A percentile compares a stretch with the other conserved stretches of the same genome.
Conservation (phyloP, 2,113 vertebrate species). For the Chionodraco myersi region DNA sequence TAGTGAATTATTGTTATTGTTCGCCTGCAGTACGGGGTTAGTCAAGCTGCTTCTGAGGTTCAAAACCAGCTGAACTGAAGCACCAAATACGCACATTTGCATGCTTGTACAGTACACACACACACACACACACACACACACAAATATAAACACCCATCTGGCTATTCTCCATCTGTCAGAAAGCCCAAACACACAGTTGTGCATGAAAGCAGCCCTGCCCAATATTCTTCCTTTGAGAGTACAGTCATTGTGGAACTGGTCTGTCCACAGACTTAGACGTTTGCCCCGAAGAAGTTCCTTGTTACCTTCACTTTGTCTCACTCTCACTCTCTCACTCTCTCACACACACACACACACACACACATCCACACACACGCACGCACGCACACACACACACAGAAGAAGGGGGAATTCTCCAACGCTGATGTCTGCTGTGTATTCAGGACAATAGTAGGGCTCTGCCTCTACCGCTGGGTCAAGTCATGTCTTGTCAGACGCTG, state of each 20-base stretch:
- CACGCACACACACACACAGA: neutral
- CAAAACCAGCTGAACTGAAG: slow-evolving; percentile 33
- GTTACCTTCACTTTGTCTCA: slow-evolving; percentile 32
- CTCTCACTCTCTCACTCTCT: too few relatives aligned
- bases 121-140: neutral
- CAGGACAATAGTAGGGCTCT: slow-evolving; percentile 67
- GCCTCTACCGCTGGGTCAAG: slow-evolving; percentile 68
- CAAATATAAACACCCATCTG: slow-evolving; percentile 49
- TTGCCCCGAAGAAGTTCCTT: slow-evolving; percentile 9
- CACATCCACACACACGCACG: neutral
- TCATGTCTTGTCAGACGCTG: slow-evolving; percentile 77
- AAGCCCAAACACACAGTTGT: slow-evolving; percentile 53
- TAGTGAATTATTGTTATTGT: neutral
- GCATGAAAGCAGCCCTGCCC: slow-evolving; percentile 51
- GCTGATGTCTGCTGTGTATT: slow-evolving; percentile 57
- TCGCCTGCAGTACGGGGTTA: too few relatives aligned
- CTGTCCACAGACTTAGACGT: slow-evolving; percentile 1
- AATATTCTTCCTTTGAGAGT: slow-evolving; percentile 51
- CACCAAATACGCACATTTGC: slow-evolving; percentile 35
- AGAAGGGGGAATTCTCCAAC: slow-evolving; percentile 46
- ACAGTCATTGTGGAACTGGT: slow-evolving; percentile 45
- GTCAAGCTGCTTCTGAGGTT: slow-evolving; percentile 30
- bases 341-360: neutral
- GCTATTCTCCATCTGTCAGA: slow-evolving; percentile 62
- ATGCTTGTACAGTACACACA: neutral